Evolutionary conservation across 2,113 vertebrate genomes (phyloP), one percentile per base, ranked within the genome.

Genomic region (Neotoma lepida): DNA sequence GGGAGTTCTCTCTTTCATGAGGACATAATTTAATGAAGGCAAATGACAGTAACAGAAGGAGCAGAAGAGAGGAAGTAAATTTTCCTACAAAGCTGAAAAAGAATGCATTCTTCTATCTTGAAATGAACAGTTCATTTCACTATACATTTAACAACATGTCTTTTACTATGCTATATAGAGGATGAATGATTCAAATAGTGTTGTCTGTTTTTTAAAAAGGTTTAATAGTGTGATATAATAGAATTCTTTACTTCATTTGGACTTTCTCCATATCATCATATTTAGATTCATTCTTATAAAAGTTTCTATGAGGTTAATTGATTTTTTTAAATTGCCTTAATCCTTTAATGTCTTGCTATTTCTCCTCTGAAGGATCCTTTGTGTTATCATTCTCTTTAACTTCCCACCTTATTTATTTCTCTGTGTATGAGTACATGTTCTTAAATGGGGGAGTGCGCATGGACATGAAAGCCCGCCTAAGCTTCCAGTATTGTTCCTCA

Each of bases 11-110:
- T 94, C 13, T 70, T 46, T 95, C 20, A 64, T 33, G 46, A 84
- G 63, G 86, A 85, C 20, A 64, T 63, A 88, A 91, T 41, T 97
- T 94, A 86, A 80, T 73, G 41, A 92, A 80, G 14, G 10, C 17
- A 92, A 90, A 56, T 68, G 63, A 70, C 44, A 51, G 30, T 49
- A n/a, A 74, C 76, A 86, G 35, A 80, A 51, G 88, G 94, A 81
- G 56, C 0, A 63, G 86, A n/a, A 22, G 71, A 68, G 35, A 81
- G 2, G 13, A 49, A 88, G 10, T 4, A 86, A 6, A 66, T 85
- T 89, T 93, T 90, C 33, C 33, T 18, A 73, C 9, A 9, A 94
- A 94, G 58, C 26, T 64, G 41, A 39, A 49, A 82, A 93, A 82
- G 28, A 24, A 2, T 54, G 8, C 17, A 88, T 85, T 88, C 8